Evolutionary conservation across 2,888 invertebrate genomes (phyloP).

Genomic region (Rhaphigaster nebulosa): DNA sequence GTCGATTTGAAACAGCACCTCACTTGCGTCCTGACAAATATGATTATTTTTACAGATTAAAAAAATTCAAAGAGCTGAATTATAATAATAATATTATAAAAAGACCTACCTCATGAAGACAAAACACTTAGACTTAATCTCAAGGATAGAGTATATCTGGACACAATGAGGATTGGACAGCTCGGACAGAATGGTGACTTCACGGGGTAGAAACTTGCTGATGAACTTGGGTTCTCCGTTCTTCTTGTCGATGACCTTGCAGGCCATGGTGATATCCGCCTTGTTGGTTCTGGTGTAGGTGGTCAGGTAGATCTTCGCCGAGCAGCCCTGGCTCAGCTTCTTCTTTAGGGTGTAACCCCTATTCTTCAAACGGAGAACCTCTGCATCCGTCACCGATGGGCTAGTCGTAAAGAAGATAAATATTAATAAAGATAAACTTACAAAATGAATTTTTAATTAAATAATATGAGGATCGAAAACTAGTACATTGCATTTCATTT

Average conservation of each 20-base stretch:
- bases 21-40: no score
- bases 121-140: constrained; percentile 62
- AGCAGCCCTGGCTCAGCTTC: constrained; percentile 61
- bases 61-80: no score
- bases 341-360: constrained; percentile 61
- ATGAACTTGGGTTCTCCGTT: constrained; percentile 62
- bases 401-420: background rate
- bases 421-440: no score
- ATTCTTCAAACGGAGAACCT: constrained; percentile 47
- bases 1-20: no score
- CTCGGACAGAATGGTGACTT: constrained; percentile 61
- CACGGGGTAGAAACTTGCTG: constrained; percentile 63
- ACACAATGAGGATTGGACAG: constrained; percentile 62
- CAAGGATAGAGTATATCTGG: constrained; percentile 62
- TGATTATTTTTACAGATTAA: no score
- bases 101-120: constrained; percentile 63
- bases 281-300: constrained; percentile 59
- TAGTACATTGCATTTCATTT: no score
- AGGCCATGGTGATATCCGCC: constrained; percentile 62
- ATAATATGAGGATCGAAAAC: no score
- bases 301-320: constrained; percentile 61
- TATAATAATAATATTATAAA: background rate
- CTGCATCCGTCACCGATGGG: constrained; percentile 15
- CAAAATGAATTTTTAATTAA: no score
- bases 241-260: constrained; percentile 63